Percentiles rank a stretch among this genome's conserved stretches.
Conservation (phyloP, 2,797 vertebrate species). For the Meda fulgida region DNA sequence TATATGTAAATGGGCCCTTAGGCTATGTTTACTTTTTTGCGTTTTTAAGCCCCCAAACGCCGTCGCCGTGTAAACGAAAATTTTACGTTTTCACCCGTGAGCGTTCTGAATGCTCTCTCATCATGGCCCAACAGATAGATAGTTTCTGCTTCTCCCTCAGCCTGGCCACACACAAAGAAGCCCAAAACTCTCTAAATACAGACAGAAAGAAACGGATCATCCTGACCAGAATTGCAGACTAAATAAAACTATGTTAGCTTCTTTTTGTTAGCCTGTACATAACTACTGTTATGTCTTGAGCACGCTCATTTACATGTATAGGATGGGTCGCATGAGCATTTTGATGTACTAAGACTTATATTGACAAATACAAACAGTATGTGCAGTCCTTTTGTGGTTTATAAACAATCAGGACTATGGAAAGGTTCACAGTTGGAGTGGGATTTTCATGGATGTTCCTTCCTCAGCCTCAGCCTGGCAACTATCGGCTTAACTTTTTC, state of each 20-base stretch:
- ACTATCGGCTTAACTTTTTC: conserved; percentile 5
- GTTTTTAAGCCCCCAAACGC: too few species aligned
- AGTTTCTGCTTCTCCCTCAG: neutral
- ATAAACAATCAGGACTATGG: conserved; percentile 13
- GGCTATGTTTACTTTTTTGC: too few species aligned
- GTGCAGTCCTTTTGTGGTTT: conserved; percentile 2
- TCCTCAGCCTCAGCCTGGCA: neutral
- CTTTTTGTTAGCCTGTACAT: neutral
- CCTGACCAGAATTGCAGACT: neutral
- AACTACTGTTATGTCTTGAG: neutral
- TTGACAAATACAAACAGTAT: conserved; percentile 8
- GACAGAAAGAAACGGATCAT: too few species aligned
- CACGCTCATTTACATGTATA: neutral
- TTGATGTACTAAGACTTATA: neutral
- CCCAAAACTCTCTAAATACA: too few species aligned
- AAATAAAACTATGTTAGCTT: neutral
- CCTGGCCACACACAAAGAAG: too few species aligned
- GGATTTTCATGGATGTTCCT: conserved; percentile 8
- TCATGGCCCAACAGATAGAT: neutral
- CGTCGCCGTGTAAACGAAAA: too few species aligned
- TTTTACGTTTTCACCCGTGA: too few species aligned
- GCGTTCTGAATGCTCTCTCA: neutral
- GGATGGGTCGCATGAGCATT: neutral
- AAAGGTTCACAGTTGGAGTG: neutral
- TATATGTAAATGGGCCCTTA: too few species aligned